Conservation (phyloP, 2,797 vertebrate species). For the Falco columbarius region DNA sequence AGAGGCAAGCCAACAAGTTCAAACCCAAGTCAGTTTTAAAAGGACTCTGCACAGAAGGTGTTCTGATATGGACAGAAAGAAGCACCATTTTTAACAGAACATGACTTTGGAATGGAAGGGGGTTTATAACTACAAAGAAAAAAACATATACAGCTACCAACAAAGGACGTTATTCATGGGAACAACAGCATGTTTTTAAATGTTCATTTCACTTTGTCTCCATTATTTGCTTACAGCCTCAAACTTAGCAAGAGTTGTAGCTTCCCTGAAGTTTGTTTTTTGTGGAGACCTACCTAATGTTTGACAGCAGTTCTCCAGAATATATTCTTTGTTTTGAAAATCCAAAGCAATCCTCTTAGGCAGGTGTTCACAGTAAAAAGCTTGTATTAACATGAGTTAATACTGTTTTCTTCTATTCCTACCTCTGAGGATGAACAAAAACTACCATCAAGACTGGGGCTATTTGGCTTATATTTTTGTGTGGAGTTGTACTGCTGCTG, state of each 20-base stretch:
- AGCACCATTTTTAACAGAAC: neutral
- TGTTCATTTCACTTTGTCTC: neutral
- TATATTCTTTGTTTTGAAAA: conserved; percentile 52
- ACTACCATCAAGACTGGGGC: neutral
- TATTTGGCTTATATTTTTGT: neutral
- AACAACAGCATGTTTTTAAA: neutral
- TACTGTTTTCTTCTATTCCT: conserved; percentile 35
- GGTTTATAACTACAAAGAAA: neutral
- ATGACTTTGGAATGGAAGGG: neutral
- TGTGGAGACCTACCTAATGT: neutral
- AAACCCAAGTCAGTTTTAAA: neutral
- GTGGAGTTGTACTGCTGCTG: neutral
- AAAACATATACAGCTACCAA: neutral
- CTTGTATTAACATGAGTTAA: conserved; percentile 31
- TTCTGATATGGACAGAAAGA: neutral
- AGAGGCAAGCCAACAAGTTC: neutral
- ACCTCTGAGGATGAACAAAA: conserved; percentile 13
- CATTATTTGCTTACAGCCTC: neutral
- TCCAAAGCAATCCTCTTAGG: conserved; percentile 69
- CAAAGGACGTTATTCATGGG: neutral
- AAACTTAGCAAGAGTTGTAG: neutral
- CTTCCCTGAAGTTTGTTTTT: neutral
- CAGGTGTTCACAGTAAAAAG: conserved; percentile 62
- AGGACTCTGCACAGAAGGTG: neutral
- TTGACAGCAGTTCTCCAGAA: conserved; percentile 43